Percentiles rank a stretch among this genome's conserved stretches.
Evolutionary conservation across 2,797 vertebrate genomes (phyloP).

Genomic region (Leucoraja ocellata): DNA sequence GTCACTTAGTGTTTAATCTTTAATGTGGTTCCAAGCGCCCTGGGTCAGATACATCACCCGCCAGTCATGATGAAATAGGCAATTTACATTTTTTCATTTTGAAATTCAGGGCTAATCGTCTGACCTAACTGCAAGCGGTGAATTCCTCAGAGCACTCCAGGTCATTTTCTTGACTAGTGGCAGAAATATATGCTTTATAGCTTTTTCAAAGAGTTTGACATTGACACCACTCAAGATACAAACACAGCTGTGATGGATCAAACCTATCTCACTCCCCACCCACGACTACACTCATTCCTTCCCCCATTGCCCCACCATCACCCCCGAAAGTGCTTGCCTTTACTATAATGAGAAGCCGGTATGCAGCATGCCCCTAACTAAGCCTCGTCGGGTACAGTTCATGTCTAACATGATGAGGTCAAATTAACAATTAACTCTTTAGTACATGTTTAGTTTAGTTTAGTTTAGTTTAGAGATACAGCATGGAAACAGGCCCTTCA

Average conservation of each 20-base stretch:
- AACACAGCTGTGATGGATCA: conserved; percentile 35
- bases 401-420: background rate
- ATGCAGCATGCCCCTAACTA: background rate
- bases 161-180: conserved; percentile 41
- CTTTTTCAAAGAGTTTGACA: conserved; percentile 34
- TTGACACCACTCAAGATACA: conserved; percentile 35
- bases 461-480: too few species aligned
- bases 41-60: conserved; percentile 54
- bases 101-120: conserved; percentile 50
- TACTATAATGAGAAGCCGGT: background rate
- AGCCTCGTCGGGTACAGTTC: background rate
- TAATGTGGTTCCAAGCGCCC: conserved; percentile 58
- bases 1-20: conserved; percentile 38
- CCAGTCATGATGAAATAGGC: conserved; percentile 56
- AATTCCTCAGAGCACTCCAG: conserved; percentile 44
- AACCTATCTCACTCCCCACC: background rate
- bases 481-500: too few species aligned
- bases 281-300: too few species aligned
- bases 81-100: conserved; percentile 53
- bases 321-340: background rate
- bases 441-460: background rate
- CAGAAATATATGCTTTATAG: conserved; percentile 41
- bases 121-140: conserved; percentile 41
- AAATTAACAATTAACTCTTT: background rate
- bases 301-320: background rate